Evolutionary conservation across 2,113 vertebrate genomes (phyloP), one percentile per base, ranked within the genome.

Genomic region (Plecotus auritus): DNA sequence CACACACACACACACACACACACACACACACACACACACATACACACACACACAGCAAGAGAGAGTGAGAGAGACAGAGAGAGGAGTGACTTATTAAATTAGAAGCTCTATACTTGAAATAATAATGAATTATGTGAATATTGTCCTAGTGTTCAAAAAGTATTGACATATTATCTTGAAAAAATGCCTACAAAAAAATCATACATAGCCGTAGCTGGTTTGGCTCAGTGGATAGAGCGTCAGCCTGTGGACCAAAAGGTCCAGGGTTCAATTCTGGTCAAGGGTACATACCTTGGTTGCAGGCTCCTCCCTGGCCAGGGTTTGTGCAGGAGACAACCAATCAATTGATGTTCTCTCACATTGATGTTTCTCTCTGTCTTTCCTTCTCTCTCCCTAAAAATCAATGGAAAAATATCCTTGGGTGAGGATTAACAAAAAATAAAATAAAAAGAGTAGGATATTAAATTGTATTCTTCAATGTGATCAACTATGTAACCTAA

Each of bases 151-250:
- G 13, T 74, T 88, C 30, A 91, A 91, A 76, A 91, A 42, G 12
- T 67, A 74, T 14, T 90, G 47, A 32, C 56, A 76, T 64, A 73
- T 56, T 91, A 83, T 64, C 88, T 83, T 42, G 42, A 28, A 18
- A 40, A 95, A 91, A 74, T 92, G 12, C 11, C 74, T 90, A 76
- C n/a, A 66, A 59, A 59, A 82, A 76, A 87, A 72, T 66, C 78
- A 92, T 45, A 70, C 5, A 56, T 80, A 54, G 56, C 56, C 56
- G 23, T 59, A 59, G 23, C 9, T 59, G 22, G 22, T 59, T 59
- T 59, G 3, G 56, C 56, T 59, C 56, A 59, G 56, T 59, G 56
- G 9, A 59, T 59, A 59, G 56, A 59, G 9, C 56, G 17, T 54
- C 18, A 20, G 51, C 51, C 56, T 26, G 23, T 11, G 56, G 56